Evolutionary conservation across 2,113 vertebrate genomes (phyloP).

Genomic region (Gopherus evgoodei): DNA sequence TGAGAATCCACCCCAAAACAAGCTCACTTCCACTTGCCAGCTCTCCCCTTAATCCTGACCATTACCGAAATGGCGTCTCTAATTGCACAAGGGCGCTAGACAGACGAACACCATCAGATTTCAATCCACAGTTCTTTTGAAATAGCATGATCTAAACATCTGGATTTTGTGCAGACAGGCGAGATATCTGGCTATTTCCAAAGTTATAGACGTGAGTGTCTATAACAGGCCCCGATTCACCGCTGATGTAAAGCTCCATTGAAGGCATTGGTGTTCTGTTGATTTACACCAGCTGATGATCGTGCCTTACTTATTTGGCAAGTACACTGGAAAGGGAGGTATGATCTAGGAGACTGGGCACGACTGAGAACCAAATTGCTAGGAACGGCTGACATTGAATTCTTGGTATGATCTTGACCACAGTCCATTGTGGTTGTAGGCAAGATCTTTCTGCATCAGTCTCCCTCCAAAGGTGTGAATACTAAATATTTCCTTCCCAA

Average conservation of each 20-base stretch:
- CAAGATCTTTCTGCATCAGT: neutral
- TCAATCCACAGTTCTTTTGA: conserved; percentile 10
- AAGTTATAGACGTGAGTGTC: neutral
- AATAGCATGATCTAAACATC: conserved; percentile 49
- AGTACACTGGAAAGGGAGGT: neutral
- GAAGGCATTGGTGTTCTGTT: fast-evolving
- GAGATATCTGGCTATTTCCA: conserved; percentile 22
- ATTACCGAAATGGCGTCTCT: neutral
- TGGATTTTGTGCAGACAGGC: conserved; percentile 19
- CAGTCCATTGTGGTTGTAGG: neutral
- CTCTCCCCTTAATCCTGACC: neutral
- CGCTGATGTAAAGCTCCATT: conserved; percentile 31
- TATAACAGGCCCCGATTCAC: conserved; percentile 5
- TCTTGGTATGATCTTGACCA: neutral
- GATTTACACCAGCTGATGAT: conserved; percentile 20
- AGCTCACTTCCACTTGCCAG: conserved; percentile 3
- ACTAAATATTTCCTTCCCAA: neutral
- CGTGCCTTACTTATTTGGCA: neutral
- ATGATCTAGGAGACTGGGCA: neutral
- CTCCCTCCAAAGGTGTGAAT: neutral
- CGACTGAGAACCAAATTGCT: neutral
- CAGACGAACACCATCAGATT: neutral
- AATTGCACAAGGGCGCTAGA: conserved; percentile 11
- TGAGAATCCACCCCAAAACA: neutral
- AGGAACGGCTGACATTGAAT: neutral